Base-by-base conservation (phyloP, 2,888 invertebrate genomes). In the Tortrix viridana region DNA sequence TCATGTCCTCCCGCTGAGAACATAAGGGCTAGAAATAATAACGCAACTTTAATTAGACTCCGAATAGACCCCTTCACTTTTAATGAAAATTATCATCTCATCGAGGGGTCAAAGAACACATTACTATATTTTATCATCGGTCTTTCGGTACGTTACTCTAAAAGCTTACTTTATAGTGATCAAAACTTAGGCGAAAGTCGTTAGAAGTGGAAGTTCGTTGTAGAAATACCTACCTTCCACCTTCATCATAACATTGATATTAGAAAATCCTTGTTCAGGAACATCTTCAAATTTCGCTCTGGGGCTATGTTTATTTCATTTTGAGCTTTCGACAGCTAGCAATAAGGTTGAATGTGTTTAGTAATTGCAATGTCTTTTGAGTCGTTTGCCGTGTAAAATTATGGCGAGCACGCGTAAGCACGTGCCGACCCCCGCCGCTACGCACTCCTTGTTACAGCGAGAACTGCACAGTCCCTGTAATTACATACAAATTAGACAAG, bases 401-500 rank as follows among this genome's bases (percentile, higher is more conserved):
- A 59, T 66, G 61, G 70, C 70, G 70, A 81, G 84, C 87, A 87
- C 87, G 89, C 86, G 88, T 87, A 85, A 86, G 89, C 91, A 90
- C 92, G 92, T 92, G 91, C 89, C 89, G 77, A 77, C 86, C 82
- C 91, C 90, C 82, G 90, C 88, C 82, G 90, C 88, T 88, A 89
- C 88, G 88, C 89, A 89, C 86, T 90, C 89, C 90, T 90, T 85
- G 92, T 89, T 88, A 89, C 89, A 82, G 75, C 80, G 87, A 86
- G 87, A 86, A 85, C 89, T 87, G 85, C 84, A 81, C 89, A 84
- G 85, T 85, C 85, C 61, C 89, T 89, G 89, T 92, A 92, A 92
- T 92, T 91, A 92, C 92, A 91, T 90, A 92, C 90, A 92, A 92
- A 92, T 92, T 92, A 92, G 90, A 89, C 88, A 91, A 92, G 91